phyloP scores from a whole-genome alignment of 2,888 invertebrate genomes.

The Papilio elwesi region DNA sequence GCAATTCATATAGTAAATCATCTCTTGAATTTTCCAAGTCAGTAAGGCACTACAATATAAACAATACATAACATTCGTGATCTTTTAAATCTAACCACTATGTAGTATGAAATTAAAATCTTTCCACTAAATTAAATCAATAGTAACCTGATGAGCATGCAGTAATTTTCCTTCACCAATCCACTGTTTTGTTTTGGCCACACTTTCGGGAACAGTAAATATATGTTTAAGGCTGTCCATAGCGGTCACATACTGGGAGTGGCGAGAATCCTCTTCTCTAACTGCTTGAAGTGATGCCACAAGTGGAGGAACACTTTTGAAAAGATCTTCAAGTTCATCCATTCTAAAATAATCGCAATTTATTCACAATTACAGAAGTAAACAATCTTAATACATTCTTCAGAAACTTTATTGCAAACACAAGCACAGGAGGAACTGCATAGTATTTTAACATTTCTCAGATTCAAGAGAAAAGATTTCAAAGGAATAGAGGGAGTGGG shows the following conservation, averaged over 20 bases:
- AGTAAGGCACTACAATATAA: constrained; percentile 88
- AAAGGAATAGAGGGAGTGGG: too few species aligned
- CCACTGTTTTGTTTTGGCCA: constrained; percentile 96
- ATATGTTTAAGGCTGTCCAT: constrained; percentile 99
- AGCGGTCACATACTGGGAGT: constrained; percentile 98
- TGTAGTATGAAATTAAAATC: too few species aligned
- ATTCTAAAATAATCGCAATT: constrained; percentile 79
- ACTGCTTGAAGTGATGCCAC: constrained; percentile 93
- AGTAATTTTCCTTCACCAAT: constrained; percentile 97
- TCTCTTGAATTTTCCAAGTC: constrained; percentile 98
- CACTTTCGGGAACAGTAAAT: constrained; percentile 98
- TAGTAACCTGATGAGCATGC: constrained; percentile 93
- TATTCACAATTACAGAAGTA: neutral
- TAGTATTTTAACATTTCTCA: too few species aligned
- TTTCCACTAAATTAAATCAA: neutral
- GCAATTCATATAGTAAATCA: constrained; percentile 96
- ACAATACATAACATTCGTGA: constrained; percentile 20
- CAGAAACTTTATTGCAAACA: too few species aligned
- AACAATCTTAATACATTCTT: neutral
- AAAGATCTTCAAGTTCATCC: constrained; percentile 89
- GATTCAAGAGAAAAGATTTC: too few species aligned
- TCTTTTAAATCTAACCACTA: too few species aligned
- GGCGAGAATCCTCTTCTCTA: constrained; percentile 95
- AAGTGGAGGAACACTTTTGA: constrained; percentile 91
- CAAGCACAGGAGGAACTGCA: too few species aligned